Base-by-base conservation (phyloP, 2,113 vertebrate species). In the Harpagus bidentatus region DNA sequence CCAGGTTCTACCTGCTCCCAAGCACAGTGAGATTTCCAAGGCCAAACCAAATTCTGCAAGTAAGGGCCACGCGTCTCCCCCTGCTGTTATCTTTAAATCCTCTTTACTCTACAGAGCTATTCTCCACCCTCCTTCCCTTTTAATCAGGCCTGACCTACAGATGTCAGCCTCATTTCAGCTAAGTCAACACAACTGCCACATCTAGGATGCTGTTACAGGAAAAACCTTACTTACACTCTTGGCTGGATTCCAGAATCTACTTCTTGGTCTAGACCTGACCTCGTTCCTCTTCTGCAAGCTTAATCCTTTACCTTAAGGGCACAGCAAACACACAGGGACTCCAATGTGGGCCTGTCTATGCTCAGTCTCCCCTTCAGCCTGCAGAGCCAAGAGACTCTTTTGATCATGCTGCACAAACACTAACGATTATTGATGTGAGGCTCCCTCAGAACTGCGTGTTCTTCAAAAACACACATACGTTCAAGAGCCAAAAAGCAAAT, bases 171-270 rank as follows among this genome's bases (percentile, higher is more conserved):
- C 82, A 93, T 96, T 96, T 97, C 13, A 1, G 87, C 83, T 93
- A 97, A 96, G 82, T 96, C 96, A 93, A 97, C 94, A 94, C 88
- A 95, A 95, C 65, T 86, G 58, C 88, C 90, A 97, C 78, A 42
- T 97, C 82, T 90, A 92, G 88, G 91, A 97, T 95, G 87, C 71
- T 89, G 93, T 88, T 92, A 86, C 84, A 94, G 90, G 92, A 95
- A 98, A 88, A 93, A 90, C 63, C 84, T 86, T 92, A 81, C 74
- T 84, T 96, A 77, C 61, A 78, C 70, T 88, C 93, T 83, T 97
- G 95, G 92, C 85, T 83, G 40, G 82, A 95, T 83, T 96, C 89
- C 91, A 97, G 53, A 78, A 42, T 42, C 71, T 94, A 55, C 86
- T 95, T 83, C 93, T 95, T 92, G 82, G 94, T 96, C 92, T 81